Base-by-base conservation (phyloP, 92 coral and sea anemone species). In the Phenganax marumi region DNA sequence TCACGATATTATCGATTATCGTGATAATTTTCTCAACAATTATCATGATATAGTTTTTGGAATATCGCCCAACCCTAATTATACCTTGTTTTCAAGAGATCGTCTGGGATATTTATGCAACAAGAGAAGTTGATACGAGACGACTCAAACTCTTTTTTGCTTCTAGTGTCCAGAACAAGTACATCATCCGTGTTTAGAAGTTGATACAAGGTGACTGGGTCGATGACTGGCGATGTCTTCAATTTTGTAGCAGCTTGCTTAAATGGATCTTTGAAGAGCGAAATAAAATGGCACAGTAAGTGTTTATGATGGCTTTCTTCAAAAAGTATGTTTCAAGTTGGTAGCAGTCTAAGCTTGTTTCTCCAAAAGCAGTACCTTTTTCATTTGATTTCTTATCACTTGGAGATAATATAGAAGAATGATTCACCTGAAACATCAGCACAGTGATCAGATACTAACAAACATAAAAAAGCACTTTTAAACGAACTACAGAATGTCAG, bases 81-180 rank as follows among this genome's bases (percentile, higher is more conserved):
- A 69, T 85, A 93, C 97, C 97, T 93, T 79, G 86, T 87, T 77
- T 93, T 93, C 46, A 93, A 65, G 68, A 91, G 77, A 73, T 93
- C 97, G 39, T 85, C 91, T 12, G 97, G 97, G n/a, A 93, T 88
- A 74, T 84, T 93, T 50, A 93, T 91, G 79, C 97, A 90, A 8
- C 90, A 88, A 2, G 85, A 73, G 71, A 84, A 87, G 17, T 77
- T 81, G 73, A 93, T 93, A 22, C 75, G 93, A 47, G 91, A 89
- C 14, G 81, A 85, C 46, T 81, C 75, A 68, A 77, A 93, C 75
- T 88, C 90, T 33, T 83, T 71, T 64, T 82, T 84, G 70, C 92
- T 82, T 85, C 97, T 89, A 55, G 91, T 80, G 63, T 93, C 97
- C 53, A 93, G 81, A 80, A 93, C 86, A 9, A 93, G 84, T 47